Conservation (phyloP, 2,113 vertebrate species). For the Todiramphus chloris region DNA sequence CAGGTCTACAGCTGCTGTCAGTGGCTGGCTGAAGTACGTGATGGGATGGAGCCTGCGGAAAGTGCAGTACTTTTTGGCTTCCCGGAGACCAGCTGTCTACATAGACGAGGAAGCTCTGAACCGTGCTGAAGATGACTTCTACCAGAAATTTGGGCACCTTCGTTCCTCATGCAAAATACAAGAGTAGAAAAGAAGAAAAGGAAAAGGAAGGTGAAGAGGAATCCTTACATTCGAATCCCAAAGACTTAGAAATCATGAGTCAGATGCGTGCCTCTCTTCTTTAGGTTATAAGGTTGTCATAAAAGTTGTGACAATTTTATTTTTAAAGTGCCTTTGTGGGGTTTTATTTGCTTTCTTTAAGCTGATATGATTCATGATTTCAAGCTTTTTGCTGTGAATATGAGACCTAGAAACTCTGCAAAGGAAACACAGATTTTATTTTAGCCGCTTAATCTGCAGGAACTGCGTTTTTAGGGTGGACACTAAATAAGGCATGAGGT, state of each 20-base stretch:
- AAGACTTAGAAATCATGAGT: background rate
- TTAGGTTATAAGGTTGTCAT: background rate
- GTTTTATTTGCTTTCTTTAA: background rate
- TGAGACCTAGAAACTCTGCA: background rate
- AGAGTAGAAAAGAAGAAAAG: background rate
- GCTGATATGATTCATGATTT: background rate
- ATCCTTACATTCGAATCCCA: background rate
- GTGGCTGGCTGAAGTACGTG: conserved; percentile 91
- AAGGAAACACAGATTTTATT: background rate
- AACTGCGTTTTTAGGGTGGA: background rate
- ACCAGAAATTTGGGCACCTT: conserved; percentile 87
- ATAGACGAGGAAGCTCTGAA: conserved; percentile 92
- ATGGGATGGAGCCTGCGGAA: conserved; percentile 89
- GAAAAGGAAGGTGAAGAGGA: background rate
- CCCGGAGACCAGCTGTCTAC: conserved; percentile 88
- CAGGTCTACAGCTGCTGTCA: conserved; percentile 88
- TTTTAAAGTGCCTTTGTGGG: background rate
- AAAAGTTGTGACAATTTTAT: background rate
- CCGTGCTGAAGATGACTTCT: conserved; percentile 85
- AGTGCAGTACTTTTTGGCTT: conserved; percentile 88
- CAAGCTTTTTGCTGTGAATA: background rate
- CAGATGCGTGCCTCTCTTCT: background rate
- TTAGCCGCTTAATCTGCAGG: background rate
- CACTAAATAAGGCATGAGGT: background rate
- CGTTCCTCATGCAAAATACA: conserved; percentile 65